A percentile compares a stretch with the other conserved stretches of the same genome.
These are phyloP conservation scores for Caerostris darwini DNA, from an alignment of 1,140 invertebrate genomes.

Conservation along the genomic window DNA sequence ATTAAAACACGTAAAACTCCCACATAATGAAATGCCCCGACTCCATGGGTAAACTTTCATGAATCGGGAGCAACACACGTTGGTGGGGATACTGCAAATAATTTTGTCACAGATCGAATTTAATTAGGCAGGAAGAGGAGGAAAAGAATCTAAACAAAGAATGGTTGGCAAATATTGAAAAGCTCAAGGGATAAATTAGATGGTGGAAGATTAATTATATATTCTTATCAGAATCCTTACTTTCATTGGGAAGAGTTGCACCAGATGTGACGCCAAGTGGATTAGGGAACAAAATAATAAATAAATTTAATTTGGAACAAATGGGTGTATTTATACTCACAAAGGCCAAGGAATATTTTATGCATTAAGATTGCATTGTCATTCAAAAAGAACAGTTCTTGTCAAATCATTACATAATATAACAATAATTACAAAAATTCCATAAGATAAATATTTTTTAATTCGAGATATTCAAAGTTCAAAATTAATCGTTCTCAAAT, in stretches of 20 bases:
- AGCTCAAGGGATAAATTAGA: neutral
- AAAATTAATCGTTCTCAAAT: too few relatives aligned
- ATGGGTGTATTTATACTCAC: too few relatives aligned
- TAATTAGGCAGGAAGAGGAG: neutral
- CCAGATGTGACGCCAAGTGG: neutral
- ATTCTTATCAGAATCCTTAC: neutral
- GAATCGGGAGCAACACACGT: neutral
- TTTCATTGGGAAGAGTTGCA: neutral
- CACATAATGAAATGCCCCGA: neutral
- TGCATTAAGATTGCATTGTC: too few relatives aligned
- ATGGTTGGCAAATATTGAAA: slow-evolving; percentile 42
- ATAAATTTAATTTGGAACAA: too few relatives aligned
- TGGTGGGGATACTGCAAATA: neutral
- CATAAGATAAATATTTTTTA: too few relatives aligned
- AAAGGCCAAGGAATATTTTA: too few relatives aligned
- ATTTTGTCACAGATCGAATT: neutral
- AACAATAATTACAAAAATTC: too few relatives aligned
- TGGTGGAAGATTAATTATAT: neutral
- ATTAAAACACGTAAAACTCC: slow-evolving; percentile 7
- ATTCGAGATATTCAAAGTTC: too few relatives aligned
- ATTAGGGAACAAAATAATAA: too few relatives aligned
- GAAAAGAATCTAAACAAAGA: slow-evolving; percentile 13
- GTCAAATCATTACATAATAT: too few relatives aligned
- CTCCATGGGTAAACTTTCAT: neutral
- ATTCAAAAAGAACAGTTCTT: too few relatives aligned